These are phyloP conservation scores for Choreutis nemorana DNA, from an alignment of 2,888 invertebrate species.

Conservation along the genomic window DNA sequence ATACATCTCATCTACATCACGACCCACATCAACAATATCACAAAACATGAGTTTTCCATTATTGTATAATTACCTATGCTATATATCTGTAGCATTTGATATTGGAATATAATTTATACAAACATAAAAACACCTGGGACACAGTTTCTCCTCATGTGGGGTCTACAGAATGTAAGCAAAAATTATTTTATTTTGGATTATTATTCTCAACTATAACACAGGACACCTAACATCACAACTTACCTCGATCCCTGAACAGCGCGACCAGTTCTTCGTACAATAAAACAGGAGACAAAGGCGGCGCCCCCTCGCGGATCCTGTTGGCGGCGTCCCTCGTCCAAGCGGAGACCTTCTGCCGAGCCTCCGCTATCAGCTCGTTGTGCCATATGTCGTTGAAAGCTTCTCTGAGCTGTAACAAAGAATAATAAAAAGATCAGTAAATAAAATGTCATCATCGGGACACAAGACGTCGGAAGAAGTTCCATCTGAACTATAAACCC, in stretches of 20 bases:
- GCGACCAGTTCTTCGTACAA: slow-evolving; percentile 44
- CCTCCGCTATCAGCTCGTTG: slow-evolving; percentile 43
- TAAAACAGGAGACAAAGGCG: slow-evolving; percentile 41
- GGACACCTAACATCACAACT: slow-evolving; percentile 5
- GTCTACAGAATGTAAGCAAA: too few species aligned
- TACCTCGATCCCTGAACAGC: slow-evolving; percentile 50
- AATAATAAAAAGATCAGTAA: neutral
- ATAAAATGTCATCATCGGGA: too few species aligned
- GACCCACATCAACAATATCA: too few species aligned
- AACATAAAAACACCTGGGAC: neutral
- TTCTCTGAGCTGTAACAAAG: slow-evolving; percentile 31
- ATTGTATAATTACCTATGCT: too few species aligned
- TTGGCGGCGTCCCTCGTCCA: slow-evolving; percentile 39
- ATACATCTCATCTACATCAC: too few species aligned
- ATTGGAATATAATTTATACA: neutral
- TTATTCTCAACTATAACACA: too few species aligned
- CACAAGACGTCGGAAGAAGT: too few species aligned
- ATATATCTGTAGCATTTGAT: too few species aligned
- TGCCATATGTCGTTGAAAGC: slow-evolving; percentile 42
- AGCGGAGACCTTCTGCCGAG: slow-evolving; percentile 29
- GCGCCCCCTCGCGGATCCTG: slow-evolving; percentile 41
- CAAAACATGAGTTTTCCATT: too few species aligned
- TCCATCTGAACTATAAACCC: too few species aligned
- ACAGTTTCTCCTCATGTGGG: neutral
- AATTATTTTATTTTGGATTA: too few species aligned